phyloP scores from a whole-genome alignment of 2,888 invertebrate genomes.

The Trichogramma evanescens region DNA sequence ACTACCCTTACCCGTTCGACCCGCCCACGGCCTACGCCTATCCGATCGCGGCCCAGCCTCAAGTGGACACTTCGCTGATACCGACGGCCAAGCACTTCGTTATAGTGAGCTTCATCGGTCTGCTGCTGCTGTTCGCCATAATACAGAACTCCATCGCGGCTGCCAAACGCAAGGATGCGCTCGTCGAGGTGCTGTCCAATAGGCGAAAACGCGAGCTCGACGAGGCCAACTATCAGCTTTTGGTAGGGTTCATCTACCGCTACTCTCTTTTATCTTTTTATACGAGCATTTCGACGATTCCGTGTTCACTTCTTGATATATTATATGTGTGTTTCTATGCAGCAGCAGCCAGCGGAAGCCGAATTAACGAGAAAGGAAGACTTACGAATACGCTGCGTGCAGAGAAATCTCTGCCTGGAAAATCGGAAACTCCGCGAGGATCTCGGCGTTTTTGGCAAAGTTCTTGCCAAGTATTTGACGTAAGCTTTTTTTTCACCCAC shows the following conservation, averaged over 20 bases:
- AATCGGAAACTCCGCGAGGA: constrained; percentile 36
- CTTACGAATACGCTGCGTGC: constrained; percentile 39
- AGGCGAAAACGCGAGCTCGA: constrained; percentile 36
- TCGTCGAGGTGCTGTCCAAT: constrained; percentile 35
- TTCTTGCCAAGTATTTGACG: constrained; percentile 40
- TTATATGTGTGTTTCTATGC: too few relatives aligned
- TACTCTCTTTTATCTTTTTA: too few relatives aligned
- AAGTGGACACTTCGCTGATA: constrained; percentile 29
- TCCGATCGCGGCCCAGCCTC: constrained; percentile 23
- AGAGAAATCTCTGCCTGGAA: constrained; percentile 39
- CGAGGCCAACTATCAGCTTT: neutral
- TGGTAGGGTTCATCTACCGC: too few relatives aligned
- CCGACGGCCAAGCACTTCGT: constrained; percentile 39
- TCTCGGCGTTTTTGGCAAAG: constrained; percentile 34
- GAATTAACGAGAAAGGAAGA: constrained; percentile 37
- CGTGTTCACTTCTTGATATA: too few relatives aligned
- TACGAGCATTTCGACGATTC: too few relatives aligned
- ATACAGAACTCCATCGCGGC: constrained; percentile 41
- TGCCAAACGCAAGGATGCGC: constrained; percentile 35
- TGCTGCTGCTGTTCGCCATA: constrained; percentile 41
- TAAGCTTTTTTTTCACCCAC: constrained; percentile 23
- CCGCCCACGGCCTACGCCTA: constrained; percentile 26
- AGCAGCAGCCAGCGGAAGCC: constrained; percentile 35
- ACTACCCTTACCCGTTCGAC: constrained; percentile 28
- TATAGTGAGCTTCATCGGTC: constrained; percentile 42